These are phyloP conservation scores for Dryomyza anilis DNA, from an alignment of 2,888 invertebrate genomes.

Conservation along the genomic window DNA sequence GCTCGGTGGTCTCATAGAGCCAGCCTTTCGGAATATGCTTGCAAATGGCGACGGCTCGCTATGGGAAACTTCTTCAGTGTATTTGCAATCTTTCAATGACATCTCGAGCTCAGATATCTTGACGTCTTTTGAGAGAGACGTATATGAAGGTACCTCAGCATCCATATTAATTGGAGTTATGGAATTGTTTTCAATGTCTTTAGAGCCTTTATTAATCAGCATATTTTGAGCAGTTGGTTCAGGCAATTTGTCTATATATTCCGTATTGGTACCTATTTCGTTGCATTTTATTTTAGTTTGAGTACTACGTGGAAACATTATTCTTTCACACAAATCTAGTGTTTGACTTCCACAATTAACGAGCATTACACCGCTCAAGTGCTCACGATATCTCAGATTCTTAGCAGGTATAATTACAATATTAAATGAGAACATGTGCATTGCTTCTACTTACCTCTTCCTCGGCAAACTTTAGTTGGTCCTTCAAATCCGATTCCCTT, in stretches of 20 bases:
- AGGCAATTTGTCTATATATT: no score
- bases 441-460: conserved; percentile 73
- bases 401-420: background rate
- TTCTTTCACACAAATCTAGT: conserved; percentile 38
- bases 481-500: conserved; percentile 89
- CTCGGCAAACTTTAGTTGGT: conserved; percentile 90
- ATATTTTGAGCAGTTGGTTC: no score
- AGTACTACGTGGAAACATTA: conserved; percentile 53
- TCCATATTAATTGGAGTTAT: no score
- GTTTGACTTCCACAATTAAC: conserved; percentile 56
- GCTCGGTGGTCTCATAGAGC: conserved; percentile 35
- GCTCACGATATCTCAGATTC: background rate
- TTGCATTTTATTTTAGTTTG: no score
- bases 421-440: background rate
- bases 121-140: no score
- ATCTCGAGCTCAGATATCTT: no score
- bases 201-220: no score
- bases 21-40: conserved; percentile 38
- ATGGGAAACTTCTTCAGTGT: no score
- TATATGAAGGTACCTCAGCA: no score
- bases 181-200: no score
- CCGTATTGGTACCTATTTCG: no score
- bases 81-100: no score
- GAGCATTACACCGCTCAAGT: background rate
- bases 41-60: conserved; percentile 24